A percentile compares a stretch with the other conserved stretches of the same genome.
Evolutionary conservation across 2,888 invertebrate genomes (phyloP).

Genomic region (Globia sparganii): DNA sequence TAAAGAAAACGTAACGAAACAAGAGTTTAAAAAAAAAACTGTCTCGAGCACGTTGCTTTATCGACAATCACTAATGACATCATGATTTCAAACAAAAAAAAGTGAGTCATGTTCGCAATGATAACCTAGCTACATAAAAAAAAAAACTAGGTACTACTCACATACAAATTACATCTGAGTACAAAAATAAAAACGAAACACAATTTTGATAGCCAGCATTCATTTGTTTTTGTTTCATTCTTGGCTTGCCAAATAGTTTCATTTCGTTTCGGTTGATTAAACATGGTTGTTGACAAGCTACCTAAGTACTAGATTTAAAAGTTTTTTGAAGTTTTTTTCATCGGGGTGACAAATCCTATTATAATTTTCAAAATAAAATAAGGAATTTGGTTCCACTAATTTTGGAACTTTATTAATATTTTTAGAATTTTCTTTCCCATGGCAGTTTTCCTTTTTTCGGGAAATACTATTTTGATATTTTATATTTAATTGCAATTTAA

Average conservation of each 20-base stretch:
- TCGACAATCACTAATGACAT: slow-evolving; percentile 20
- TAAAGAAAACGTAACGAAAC: too few species aligned
- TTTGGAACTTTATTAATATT: too few species aligned
- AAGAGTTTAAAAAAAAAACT: neutral
- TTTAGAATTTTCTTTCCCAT: neutral
- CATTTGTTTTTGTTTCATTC: slow-evolving; percentile 25
- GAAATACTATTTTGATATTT: neutral
- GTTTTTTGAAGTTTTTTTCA: too few species aligned
- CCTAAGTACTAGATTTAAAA: neutral
- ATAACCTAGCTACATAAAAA: neutral
- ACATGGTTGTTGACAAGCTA: slow-evolving; percentile 1
- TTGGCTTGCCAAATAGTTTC: slow-evolving; percentile 31
- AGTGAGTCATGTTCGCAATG: neutral
- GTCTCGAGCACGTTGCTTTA: neutral
- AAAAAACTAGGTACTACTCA: neutral
- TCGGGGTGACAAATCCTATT: neutral
- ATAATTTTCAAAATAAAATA: neutral
- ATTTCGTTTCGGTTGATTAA: neutral
- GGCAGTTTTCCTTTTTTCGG: neutral
- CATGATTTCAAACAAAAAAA: neutral
- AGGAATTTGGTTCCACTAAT: neutral
- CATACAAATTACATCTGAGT: neutral
- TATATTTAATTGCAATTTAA: neutral
- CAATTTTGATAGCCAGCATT: neutral
- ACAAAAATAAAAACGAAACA: neutral